Evolutionary conservation across 2,888 invertebrate genomes (phyloP), one percentile per base, ranked within the genome.

Genomic region (Bellardia bayeri): DNA sequence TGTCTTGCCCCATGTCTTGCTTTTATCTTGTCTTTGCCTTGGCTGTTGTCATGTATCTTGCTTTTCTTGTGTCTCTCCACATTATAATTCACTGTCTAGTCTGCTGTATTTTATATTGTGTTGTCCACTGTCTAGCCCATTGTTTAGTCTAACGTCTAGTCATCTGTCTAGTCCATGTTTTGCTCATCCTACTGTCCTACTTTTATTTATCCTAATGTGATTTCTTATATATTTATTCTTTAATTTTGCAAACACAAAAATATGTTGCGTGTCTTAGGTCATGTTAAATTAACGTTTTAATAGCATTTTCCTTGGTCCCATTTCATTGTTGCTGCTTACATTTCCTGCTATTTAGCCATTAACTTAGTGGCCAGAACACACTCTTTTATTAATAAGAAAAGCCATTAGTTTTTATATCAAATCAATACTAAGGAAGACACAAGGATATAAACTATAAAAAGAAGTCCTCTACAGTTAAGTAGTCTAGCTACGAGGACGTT

Each of bases 341-440:
- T 13, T 63, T 72, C 64, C 72, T 58, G 68, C 2, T 66, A 75
- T 82, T 71, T 51, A 69, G 30, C 30, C 75, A 82, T 58, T 51
- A 69, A 68, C 61, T 51, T 13, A 30, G 63, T 40, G 13, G 13
- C 51, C 69, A 69, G 16, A 16, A 23, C 3, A 54, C 37, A 51
- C 9, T 13, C 11, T 23, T 16, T n/a, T 16, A 7, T 37, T 71
- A 23, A 58, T 30, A 51, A 61, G 13, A 69, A 80, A 42, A 49
- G n/a, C 69, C 49, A 63, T 40, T 80, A 37, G 40, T 58, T 68
- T 49, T 68, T 54, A 54, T 42, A 49, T 56, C 30, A 76, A 66
- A 64, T 54, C 63, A 75, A 66, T 42, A 56, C n/a, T 3, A 42
- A 33, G n/a, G 23, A 51, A 11, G 11, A 37, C n/a, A 64, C 5